phyloP scores from a whole-genome alignment of 1,140 invertebrate species.

The Drosophila sulfurigaster region DNA sequence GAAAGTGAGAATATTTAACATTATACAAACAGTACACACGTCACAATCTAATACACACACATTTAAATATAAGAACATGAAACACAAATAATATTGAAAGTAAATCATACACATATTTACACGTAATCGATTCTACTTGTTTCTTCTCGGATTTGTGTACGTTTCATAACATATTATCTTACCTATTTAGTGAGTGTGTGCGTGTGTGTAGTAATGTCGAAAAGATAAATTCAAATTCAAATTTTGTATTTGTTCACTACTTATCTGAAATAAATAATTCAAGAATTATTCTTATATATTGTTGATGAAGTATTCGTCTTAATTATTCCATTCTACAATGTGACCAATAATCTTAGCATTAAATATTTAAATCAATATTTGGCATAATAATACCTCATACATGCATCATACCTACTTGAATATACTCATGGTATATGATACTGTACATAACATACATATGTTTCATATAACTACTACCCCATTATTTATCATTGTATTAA shows the following conservation, averaged over 20 bases:
- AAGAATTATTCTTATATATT: constrained; percentile 45
- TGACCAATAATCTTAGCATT: constrained; percentile 28
- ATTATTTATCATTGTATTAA: constrained; percentile 29
- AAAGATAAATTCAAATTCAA: constrained; percentile 44
- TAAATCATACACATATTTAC: constrained; percentile 29
- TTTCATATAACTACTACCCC: constrained; percentile 32
- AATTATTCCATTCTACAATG: constrained; percentile 57
- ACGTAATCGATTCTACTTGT: constrained; percentile 68
- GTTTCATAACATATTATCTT: constrained; percentile 63
- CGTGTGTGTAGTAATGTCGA: constrained; percentile 66
- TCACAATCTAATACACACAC: constrained; percentile 29
- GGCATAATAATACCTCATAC: constrained; percentile 29
- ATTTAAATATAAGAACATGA: background rate
- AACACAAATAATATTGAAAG: constrained; percentile 3
- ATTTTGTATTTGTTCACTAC: constrained; percentile 44
- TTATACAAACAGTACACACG: constrained; percentile 20
- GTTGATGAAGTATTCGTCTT: constrained; percentile 50
- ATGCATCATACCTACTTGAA: constrained; percentile 34
- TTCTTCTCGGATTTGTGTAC: constrained; percentile 77
- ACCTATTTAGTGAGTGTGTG: constrained; percentile 64
- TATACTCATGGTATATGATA: constrained; percentile 24
- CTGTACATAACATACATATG: constrained; percentile 40
- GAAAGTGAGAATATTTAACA: constrained; percentile 4
- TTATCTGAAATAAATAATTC: constrained; percentile 43
- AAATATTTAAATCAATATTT: constrained; percentile 19